These are phyloP conservation scores for Pristionchus maxplancki DNA, from an alignment of 2,888 invertebrate genomes.

Conservation along the genomic window DNA sequence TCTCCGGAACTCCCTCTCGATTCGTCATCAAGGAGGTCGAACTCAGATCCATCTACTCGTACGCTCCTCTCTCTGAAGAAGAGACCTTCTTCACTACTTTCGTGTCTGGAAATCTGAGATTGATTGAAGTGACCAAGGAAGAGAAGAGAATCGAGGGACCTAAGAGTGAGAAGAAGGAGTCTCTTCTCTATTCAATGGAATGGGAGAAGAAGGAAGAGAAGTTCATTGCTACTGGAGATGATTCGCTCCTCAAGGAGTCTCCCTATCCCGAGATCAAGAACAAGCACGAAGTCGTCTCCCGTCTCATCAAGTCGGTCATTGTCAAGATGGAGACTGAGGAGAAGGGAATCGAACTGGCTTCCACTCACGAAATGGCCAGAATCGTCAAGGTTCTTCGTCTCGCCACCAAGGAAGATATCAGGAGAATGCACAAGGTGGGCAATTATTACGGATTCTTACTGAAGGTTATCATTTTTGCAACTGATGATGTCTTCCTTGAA, in stretches of 20 bases:
- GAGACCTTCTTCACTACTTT: slow-evolving; percentile 50
- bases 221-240: slow-evolving; percentile 71
- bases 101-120: slow-evolving; percentile 34
- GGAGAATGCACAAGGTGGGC: slow-evolving; percentile 55
- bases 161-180: slow-evolving; percentile 56
- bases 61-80: slow-evolving; percentile 28
- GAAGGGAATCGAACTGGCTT: slow-evolving; percentile 47
- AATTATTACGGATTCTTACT: too few species aligned
- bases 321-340: slow-evolving; percentile 34
- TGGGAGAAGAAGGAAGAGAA: slow-evolving; percentile 65
- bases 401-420: slow-evolving; percentile 59
- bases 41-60: slow-evolving; percentile 52
- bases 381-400: slow-evolving; percentile 67
- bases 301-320: slow-evolving; percentile 44
- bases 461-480: too few species aligned
- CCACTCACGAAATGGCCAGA: slow-evolving; percentile 60
- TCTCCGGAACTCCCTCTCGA: slow-evolving; percentile 6
- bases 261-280: slow-evolving; percentile 58
- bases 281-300: slow-evolving; percentile 57
- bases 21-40: slow-evolving; percentile 53
- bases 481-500: too few species aligned
- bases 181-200: slow-evolving; percentile 64
- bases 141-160: slow-evolving; percentile 20
- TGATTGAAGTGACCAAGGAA: slow-evolving; percentile 24
- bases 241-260: slow-evolving; percentile 55